These are phyloP conservation scores for Trachelus troglodyta DNA, from an alignment of 2,888 invertebrate species.

Conservation along the genomic window DNA sequence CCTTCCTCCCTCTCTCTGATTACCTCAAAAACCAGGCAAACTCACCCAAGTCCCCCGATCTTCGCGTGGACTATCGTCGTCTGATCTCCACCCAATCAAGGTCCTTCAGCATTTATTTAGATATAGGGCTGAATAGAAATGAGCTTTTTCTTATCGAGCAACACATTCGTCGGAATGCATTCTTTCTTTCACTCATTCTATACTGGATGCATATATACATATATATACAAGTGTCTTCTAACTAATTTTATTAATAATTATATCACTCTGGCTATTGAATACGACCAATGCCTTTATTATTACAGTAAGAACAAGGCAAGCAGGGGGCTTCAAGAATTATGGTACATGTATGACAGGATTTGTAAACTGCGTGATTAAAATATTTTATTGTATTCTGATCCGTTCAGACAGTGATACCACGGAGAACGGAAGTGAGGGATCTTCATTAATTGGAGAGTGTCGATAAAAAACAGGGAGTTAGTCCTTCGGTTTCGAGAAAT, in stretches of 20 bases:
- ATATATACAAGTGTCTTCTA: neutral
- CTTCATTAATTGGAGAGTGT: neutral
- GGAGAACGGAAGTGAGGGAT: neutral
- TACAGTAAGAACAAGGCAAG: neutral
- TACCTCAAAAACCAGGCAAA: neutral
- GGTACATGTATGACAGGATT: neutral
- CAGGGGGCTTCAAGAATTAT: neutral
- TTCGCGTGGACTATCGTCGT: neutral
- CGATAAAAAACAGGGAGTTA: neutral
- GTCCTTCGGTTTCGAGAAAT: neutral
- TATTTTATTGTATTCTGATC: neutral
- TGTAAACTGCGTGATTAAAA: neutral
- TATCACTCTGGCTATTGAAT: neutral
- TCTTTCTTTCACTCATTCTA: neutral
- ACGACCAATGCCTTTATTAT: neutral
- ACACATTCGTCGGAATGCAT: neutral
- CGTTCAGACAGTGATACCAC: neutral
- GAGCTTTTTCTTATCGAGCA: neutral
- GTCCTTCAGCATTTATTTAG: neutral
- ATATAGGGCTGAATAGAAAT: neutral
- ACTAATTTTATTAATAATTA: neutral
- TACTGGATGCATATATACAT: neutral
- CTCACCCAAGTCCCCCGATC: neutral
- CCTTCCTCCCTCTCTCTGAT: neutral
- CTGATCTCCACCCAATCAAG: neutral